Evolutionary conservation across 2,113 vertebrate species (phyloP).

Genomic region (Gobius niger): DNA sequence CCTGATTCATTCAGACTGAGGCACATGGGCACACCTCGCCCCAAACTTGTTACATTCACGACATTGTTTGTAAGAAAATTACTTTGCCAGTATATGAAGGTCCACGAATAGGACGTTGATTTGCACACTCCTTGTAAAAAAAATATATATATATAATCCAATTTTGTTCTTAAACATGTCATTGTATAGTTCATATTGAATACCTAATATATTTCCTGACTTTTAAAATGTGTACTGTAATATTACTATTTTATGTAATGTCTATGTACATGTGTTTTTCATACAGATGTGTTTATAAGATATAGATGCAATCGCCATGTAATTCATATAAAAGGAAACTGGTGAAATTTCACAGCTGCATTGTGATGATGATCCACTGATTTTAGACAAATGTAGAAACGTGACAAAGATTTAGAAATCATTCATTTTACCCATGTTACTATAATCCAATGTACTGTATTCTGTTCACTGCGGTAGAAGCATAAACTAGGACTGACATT

Average conservation of each 20-base stretch:
- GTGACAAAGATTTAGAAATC: neutral
- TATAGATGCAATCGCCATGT: constrained; percentile 32
- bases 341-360: neutral
- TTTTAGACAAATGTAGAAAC: neutral
- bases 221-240: constrained; percentile 52
- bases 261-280: constrained; percentile 41
- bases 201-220: constrained; percentile 62
- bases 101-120: constrained; percentile 33
- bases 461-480: neutral
- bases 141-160: constrained; percentile 18
- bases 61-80: constrained; percentile 31
- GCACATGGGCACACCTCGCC: constrained; percentile 31
- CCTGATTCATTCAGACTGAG: constrained; percentile 22
- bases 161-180: constrained; percentile 31
- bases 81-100: constrained; percentile 43
- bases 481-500: neutral
- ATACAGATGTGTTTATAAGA: constrained; percentile 52
- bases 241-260: constrained; percentile 54
- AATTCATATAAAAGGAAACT: constrained; percentile 43
- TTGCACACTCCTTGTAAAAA: constrained; percentile 65
- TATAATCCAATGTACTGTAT: neutral
- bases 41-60: constrained; percentile 26
- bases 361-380: neutral
- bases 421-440: neutral
- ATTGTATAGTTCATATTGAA: constrained; percentile 58